Conservation (phyloP, 2,888 invertebrate genomes). For the Sinotaia quadrata region DNA sequence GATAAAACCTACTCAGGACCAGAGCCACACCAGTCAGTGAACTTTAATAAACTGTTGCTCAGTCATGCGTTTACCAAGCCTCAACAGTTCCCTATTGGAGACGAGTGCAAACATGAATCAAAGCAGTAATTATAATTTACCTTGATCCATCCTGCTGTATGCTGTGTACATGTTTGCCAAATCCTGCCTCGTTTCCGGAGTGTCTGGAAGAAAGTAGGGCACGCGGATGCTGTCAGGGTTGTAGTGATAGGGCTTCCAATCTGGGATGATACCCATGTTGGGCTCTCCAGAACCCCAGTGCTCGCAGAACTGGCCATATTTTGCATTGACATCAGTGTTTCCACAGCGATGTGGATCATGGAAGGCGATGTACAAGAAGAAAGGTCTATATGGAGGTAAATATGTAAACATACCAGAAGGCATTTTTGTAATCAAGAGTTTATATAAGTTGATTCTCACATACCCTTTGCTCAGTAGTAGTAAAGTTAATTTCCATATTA, state of each 20-base stretch:
- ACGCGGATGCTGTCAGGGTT: constrained; percentile 85
- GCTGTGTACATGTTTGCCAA: constrained; percentile 92
- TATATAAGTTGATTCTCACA: too few species aligned
- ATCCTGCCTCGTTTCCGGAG: constrained; percentile 84
- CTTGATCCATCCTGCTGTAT: constrained; percentile 91
- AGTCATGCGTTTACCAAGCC: too few species aligned
- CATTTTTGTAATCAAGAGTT: too few species aligned
- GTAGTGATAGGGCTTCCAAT: constrained; percentile 91
- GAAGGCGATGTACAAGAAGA: constrained; percentile 35
- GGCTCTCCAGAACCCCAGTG: constrained; percentile 63
- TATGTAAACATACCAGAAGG: too few species aligned
- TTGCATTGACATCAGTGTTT: not conserved
- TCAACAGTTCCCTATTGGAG: too few species aligned
- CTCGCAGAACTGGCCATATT: constrained; percentile 32
- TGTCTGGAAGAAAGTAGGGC: constrained; percentile 85
- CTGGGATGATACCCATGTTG: constrained; percentile 85
- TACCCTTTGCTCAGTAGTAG: too few species aligned
- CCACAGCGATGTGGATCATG: constrained; percentile 33
- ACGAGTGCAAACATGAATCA: too few species aligned
- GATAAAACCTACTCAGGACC: too few species aligned
- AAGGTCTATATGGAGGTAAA: constrained; percentile 25
- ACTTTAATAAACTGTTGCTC: too few species aligned
- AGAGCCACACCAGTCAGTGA: too few species aligned
- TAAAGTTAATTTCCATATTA: too few species aligned
- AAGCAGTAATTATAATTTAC: too few species aligned